These are phyloP conservation scores for Malurus cyaneus DNA, from an alignment of 2,113 vertebrate species.

Conservation along the genomic window DNA sequence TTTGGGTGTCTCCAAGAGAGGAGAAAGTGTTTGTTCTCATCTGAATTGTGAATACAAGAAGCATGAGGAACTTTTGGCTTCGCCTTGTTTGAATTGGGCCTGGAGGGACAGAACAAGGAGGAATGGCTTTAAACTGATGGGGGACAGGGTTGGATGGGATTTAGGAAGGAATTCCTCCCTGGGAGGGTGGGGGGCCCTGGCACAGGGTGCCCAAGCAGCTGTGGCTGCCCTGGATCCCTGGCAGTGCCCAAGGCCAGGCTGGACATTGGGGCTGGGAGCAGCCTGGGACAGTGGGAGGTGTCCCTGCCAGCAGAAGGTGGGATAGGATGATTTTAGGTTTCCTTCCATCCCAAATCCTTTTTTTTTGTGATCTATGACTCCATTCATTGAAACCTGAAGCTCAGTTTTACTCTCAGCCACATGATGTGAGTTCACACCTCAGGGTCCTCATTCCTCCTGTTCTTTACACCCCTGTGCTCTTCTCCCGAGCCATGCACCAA, in stretches of 20 bases:
- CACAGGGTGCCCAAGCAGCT: background rate
- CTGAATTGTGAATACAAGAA: background rate
- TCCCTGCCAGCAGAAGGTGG: background rate
- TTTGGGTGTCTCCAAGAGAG: background rate
- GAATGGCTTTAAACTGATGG: background rate
- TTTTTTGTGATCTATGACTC: background rate
- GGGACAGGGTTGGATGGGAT: background rate
- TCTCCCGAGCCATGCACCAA: background rate
- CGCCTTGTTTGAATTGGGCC: background rate
- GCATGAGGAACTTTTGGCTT: background rate
- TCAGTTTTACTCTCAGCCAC: background rate
- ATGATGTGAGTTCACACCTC: background rate
- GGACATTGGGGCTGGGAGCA: background rate
- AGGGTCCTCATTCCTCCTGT: background rate
- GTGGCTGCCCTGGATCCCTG: background rate
- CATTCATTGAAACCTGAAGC: background rate
- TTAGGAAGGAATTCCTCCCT: rapidly evolving
- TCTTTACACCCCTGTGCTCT: background rate
- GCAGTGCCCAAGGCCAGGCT: background rate
- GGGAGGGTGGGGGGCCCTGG: rapidly evolving
- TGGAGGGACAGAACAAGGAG: background rate
- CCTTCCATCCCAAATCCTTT: background rate
- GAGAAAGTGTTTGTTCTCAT: background rate
- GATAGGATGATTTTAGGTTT: rapidly evolving
- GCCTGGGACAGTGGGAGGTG: background rate